A percentile compares a stretch with the other conserved stretches of the same genome.
phyloP scores from a whole-genome alignment of 1,140 invertebrate species.

The Charaxes varanes region DNA sequence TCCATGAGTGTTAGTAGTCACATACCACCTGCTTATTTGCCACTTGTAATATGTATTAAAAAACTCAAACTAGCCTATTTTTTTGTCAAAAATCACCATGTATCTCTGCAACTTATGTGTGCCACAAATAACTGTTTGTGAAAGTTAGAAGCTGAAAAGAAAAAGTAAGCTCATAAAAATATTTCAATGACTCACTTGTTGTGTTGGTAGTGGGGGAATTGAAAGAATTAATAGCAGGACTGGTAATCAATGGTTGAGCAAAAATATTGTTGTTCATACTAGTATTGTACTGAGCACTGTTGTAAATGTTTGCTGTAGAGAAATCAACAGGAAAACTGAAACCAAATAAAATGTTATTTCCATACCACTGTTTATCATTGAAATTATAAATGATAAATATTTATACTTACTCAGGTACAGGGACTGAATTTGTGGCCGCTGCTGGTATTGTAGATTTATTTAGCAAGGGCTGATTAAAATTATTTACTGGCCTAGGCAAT shows the following conservation, averaged over 20 bases:
- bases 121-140: no score
- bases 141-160: no score
- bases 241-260: constrained; percentile 28
- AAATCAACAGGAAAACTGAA: constrained; percentile 73
- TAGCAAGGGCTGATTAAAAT: constrained; percentile 31
- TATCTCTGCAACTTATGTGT: no score
- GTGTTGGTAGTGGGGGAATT: constrained; percentile 31
- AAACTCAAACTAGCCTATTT: no score
- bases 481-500: constrained; percentile 48
- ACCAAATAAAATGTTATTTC: no score
- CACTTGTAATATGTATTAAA: no score
- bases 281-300: constrained; percentile 68
- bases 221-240: constrained; percentile 45
- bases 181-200: constrained; percentile 57
- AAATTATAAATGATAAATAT: neutral
- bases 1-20: no score
- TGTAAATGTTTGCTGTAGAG: constrained; percentile 69
- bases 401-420: constrained; percentile 63
- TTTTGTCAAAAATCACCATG: no score
- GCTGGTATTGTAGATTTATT: constrained; percentile 28
- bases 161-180: no score
- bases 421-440: constrained; percentile 21
- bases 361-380: neutral
- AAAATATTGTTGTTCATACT: constrained; percentile 50
- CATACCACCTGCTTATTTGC: no score